Percentiles rank a stretch among this genome's conserved stretches.
These are phyloP conservation scores for Hemiscyllium ocellatum DNA, from an alignment of 2,113 vertebrate species.

Conservation along the genomic window DNA sequence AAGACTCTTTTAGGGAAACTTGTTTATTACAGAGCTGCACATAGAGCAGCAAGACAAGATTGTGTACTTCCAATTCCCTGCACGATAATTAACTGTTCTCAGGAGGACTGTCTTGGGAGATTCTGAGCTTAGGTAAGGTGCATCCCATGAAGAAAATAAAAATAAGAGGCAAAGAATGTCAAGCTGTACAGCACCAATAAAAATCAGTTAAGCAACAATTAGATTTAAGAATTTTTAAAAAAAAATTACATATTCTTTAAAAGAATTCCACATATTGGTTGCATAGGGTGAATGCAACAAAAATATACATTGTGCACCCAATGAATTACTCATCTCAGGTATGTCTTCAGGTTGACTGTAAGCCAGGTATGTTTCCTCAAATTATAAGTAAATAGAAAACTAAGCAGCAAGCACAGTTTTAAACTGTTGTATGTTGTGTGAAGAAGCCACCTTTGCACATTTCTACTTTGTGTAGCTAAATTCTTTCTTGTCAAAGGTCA, in stretches of 20 bases:
- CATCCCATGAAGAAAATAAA: not conserved
- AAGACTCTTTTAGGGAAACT: not conserved
- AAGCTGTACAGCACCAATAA: not conserved
- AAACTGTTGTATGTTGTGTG: not conserved
- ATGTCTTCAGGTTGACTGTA: not conserved
- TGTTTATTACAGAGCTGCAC: not conserved
- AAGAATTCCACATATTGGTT: not conserved
- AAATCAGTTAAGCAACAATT: not conserved
- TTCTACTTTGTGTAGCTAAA: not conserved
- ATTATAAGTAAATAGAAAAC: not conserved
- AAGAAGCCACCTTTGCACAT: not conserved
- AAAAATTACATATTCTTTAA: not conserved
- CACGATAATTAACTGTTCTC: conserved; percentile 14
- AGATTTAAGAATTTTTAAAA: not conserved
- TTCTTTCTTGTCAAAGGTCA: not conserved
- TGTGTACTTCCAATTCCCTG: not conserved
- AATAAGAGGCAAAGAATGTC: not conserved
- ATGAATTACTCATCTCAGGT: not conserved
- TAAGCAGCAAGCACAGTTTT: not conserved
- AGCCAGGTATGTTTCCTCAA: not conserved
- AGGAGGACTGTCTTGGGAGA: not conserved
- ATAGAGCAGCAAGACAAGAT: not conserved
- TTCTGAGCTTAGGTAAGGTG: not conserved
- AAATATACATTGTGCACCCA: not conserved
- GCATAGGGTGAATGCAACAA: not conserved